These are phyloP conservation scores for human (Homo sapiens) DNA, from an alignment of 2,113 vertebrate genomes.

Conservation along the genomic window DNA sequence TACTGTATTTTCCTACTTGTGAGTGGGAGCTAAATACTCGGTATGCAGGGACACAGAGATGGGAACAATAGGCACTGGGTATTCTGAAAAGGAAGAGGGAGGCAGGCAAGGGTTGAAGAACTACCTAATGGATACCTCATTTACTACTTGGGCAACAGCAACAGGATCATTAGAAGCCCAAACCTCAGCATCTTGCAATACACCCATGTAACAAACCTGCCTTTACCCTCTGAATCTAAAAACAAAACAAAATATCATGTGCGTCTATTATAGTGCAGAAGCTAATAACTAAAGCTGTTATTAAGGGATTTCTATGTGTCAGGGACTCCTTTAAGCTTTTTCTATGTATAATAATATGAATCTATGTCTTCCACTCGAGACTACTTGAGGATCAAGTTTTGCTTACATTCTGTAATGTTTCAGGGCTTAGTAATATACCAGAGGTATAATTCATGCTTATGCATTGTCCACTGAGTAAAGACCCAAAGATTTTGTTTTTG, in stretches of 20 bases:
- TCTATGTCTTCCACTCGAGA: not conserved
- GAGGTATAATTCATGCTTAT: not conserved
- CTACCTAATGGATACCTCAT: too few species aligned
- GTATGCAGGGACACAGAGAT: too few species aligned
- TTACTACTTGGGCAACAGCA: too few species aligned
- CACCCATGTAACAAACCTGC: too few species aligned
- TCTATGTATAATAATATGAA: not conserved
- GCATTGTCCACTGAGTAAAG: not conserved
- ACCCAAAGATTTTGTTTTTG: constrained; percentile 22
- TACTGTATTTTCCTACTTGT: too few species aligned
- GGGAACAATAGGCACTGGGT: too few species aligned
- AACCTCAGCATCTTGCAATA: too few species aligned
- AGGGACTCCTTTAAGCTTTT: not conserved
- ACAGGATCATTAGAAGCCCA: too few species aligned
- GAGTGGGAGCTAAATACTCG: too few species aligned
- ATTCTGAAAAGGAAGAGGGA: too few species aligned
- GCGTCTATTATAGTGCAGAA: not conserved
- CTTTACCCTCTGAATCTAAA: too few species aligned
- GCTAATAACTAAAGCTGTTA: not conserved
- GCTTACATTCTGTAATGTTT: constrained; percentile 6
- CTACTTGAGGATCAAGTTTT: not conserved
- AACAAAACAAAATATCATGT: not conserved
- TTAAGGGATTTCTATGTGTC: not conserved
- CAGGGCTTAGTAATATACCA: not conserved
- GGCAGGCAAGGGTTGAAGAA: too few species aligned